Evolutionary conservation across 2,888 invertebrate species (phyloP), one percentile per base, ranked within the genome.

Genomic region (Temnothorax ravouxi): DNA sequence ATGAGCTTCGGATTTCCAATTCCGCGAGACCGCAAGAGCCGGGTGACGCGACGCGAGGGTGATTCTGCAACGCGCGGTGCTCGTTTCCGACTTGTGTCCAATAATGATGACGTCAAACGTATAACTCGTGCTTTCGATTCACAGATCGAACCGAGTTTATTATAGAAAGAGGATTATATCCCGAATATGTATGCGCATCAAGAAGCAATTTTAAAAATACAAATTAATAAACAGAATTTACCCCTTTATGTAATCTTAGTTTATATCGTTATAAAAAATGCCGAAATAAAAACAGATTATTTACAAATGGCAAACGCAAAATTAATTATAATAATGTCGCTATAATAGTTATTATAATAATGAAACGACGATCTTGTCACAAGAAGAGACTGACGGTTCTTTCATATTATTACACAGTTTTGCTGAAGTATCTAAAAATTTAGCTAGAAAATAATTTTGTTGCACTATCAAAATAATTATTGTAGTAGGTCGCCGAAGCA

Each of bases 1-100:
- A 87, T 80, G 87, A 85, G 88, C 87, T 75, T 47, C 59, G 87
- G 85, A 87, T 88, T 80, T 87, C 84, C 87, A 89, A 90, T 90
- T 86, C 74, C 90, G 76, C 67, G 67, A 84, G 77, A 85, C 86
- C 86, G 59, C 84, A 83, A 75, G 77, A 67, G 80, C 64, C 62
- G 64, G 18, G 50, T 44, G 76, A 59, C 41, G 67, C 85, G 72
- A 80, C 83, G 25, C 66, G 80, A 85, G 71, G 61, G 62, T 76
- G 71, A 71, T 72, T 84, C 47, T 34, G 15, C 15, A 8, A 8
- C 67, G 77, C 47, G 59, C 44, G 59, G 29, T 34, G 64, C 21
- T 67, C 67, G 50, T 38, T 56, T 79, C 38, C 54, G 77, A 18
- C 18, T 47, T 29, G 62, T 52, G 61, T 66, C 56, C 66, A 54